Evolutionary conservation across 2,888 invertebrate species (phyloP), one percentile per base, ranked within the genome.

Genomic region (Lagria hirta): DNA sequence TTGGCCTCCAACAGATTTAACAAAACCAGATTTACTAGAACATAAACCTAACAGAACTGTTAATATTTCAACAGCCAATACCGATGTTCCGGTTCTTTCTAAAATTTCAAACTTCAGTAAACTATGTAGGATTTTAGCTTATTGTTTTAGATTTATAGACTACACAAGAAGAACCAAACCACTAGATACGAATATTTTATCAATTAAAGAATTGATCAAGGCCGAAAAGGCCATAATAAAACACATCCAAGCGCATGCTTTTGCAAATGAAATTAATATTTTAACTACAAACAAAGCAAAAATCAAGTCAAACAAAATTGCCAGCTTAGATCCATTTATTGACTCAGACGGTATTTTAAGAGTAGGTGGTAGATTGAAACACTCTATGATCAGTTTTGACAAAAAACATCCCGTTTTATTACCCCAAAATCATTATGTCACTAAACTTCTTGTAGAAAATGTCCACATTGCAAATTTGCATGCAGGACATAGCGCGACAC

Each of bases 341-440:
- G 36, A 36, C 11, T 6, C 3, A 3, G 10, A 15, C 13, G 26
- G 27, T 14, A 36, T 36, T 6, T 8, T 36, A 28, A 11, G 36
- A 36, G 36, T 29, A 35, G 36, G 36, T 14, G 36, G 36, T 14
- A 4, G 36, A 3, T 12, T 36, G 13, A 5, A 13, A 10, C 13
- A 30, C 16, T 27, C 36, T 3, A 11, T 4, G 6, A 21, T 32
- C 17, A 4, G 8, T n/a, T 36, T 8, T 29, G 11, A 26, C 6
- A 4, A 34, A 34, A 35, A 36, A 36, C 27, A 28, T 28, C 36
- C 36, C 4, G 17, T 28, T n/a, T n/a, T 4, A 35, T 36, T 7
- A n/a, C 11, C 17, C 3, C 5, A 7, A 6, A 36, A 36, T 4
- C 36, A 36, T 33, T 5, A 4, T 4, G 8, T 36, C 11, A 32